phyloP scores from a whole-genome alignment of 2,888 invertebrate genomes.

The Hydroisotoma schaefferi region DNA sequence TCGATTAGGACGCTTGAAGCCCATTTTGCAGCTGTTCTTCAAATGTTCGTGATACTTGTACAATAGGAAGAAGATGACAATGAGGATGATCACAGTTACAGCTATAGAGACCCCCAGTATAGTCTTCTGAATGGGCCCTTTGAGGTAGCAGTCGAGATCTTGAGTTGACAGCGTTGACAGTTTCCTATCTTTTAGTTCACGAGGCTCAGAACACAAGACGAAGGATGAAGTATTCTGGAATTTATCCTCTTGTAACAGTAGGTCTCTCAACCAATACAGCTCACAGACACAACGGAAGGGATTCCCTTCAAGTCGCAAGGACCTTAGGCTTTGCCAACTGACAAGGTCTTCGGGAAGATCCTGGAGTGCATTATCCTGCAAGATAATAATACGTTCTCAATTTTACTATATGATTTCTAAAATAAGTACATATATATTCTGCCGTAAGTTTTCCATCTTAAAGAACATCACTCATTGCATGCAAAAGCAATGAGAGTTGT shows the following conservation, averaged over 20 bases:
- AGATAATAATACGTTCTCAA: too few relatives aligned
- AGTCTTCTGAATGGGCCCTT: conserved; percentile 69
- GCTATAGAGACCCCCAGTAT: conserved; percentile 73
- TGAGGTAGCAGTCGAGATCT: conserved; percentile 75
- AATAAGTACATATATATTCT: too few relatives aligned
- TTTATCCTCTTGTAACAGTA: conserved; percentile 50
- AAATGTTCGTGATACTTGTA: conserved; percentile 77
- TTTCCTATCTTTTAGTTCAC: conserved; percentile 64
- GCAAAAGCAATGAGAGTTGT: too few relatives aligned
- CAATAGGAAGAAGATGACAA: conserved; percentile 67
- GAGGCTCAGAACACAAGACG: conserved; percentile 70
- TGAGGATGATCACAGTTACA: conserved; percentile 67
- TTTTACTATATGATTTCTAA: too few relatives aligned
- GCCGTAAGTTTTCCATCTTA: too few relatives aligned
- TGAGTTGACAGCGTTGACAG: conserved; percentile 68
- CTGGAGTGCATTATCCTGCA: conserved; percentile 69
- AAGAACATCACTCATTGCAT: too few relatives aligned
- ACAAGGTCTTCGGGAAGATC: conserved; percentile 74
- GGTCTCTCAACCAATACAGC: conserved; percentile 72
- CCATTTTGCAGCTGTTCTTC: conserved; percentile 68
- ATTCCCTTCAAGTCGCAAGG: conserved; percentile 75
- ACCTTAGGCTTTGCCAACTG: conserved; percentile 71
- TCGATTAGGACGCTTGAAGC: conserved; percentile 39
- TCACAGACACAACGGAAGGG: conserved; percentile 77
- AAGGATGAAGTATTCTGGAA: conserved; percentile 47